These are phyloP conservation scores for Sialis lutaria DNA, from an alignment of 2,888 invertebrate species.

Conservation along the genomic window DNA sequence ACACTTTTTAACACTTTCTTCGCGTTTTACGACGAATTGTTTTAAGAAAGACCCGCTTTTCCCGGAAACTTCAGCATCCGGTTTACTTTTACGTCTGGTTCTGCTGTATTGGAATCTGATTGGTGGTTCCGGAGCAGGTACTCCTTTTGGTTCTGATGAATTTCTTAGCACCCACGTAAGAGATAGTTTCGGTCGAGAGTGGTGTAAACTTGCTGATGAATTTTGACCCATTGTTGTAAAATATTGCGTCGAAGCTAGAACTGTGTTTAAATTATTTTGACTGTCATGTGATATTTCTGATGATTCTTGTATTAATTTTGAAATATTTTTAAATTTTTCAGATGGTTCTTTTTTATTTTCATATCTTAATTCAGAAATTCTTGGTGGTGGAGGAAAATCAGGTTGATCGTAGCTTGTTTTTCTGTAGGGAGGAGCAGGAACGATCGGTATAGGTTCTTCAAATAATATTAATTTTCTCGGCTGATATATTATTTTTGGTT, in stretches of 20 bases:
- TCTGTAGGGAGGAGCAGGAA: too few relatives aligned
- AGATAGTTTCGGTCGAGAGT: conserved; percentile 43
- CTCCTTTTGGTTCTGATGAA: conserved; percentile 23
- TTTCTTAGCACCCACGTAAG: conserved; percentile 59
- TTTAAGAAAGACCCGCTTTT: neutral
- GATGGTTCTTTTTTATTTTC: too few relatives aligned
- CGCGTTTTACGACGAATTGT: conserved; percentile 1
- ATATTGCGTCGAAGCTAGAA: conserved; percentile 9
- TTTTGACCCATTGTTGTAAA: conserved; percentile 30
- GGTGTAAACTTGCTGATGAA: conserved; percentile 23
- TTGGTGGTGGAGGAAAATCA: too few relatives aligned
- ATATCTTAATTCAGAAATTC: too few relatives aligned
- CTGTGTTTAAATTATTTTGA: neutral
- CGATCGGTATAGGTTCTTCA: too few relatives aligned
- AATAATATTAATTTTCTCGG: too few relatives aligned
- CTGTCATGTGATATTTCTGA: neutral
- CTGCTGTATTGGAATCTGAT: conserved; percentile 24
- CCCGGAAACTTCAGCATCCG: neutral
- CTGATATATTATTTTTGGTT: too few relatives aligned
- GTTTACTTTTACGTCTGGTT: conserved; percentile 15
- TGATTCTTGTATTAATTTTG: neutral
- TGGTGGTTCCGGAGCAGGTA: conserved; percentile 23
- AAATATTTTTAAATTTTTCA: too few relatives aligned
- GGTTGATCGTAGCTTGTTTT: too few relatives aligned
- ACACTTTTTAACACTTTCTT: neutral